phyloP scores from a whole-genome alignment of 2,888 invertebrate species.

The Ethmia dodecea region DNA sequence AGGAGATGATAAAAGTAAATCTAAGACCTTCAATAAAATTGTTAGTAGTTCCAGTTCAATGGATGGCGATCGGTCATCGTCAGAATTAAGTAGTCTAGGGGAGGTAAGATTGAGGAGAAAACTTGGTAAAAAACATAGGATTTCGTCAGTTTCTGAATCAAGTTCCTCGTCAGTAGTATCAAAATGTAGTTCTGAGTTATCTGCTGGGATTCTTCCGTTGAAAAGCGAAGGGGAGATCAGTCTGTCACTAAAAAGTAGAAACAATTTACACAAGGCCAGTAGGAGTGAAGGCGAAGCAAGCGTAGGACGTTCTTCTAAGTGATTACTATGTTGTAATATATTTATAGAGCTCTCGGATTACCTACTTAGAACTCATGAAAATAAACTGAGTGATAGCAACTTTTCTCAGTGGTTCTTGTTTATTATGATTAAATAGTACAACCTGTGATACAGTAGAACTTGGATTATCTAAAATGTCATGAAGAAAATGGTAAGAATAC shows the following conservation, averaged over 20 bases:
- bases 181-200: conserved; percentile 41
- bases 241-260: conserved; percentile 32
- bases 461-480: no score
- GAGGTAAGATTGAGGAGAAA: conserved; percentile 44
- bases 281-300: conserved; percentile 26
- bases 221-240: conserved; percentile 62
- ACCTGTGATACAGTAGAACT: no score
- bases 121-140: conserved; percentile 33
- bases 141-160: conserved; percentile 42
- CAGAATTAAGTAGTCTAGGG: conserved; percentile 66
- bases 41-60: conserved; percentile 50
- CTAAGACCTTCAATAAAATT: conserved; percentile 24
- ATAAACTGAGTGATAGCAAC: no score
- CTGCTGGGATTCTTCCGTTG: conserved; percentile 44
- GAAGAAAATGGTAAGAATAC: no score
- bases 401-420: no score
- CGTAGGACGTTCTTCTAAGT: no score
- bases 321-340: no score
- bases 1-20: conserved; percentile 10
- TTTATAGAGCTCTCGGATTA: no score
- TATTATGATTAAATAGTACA: no score
- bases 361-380: no score
- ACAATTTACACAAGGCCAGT: conserved; percentile 24
- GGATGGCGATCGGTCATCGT: conserved; percentile 50
- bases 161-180: conserved; percentile 42